Conservation (phyloP, 2,888 invertebrate species). For the Drosophila sordidapex region DNA sequence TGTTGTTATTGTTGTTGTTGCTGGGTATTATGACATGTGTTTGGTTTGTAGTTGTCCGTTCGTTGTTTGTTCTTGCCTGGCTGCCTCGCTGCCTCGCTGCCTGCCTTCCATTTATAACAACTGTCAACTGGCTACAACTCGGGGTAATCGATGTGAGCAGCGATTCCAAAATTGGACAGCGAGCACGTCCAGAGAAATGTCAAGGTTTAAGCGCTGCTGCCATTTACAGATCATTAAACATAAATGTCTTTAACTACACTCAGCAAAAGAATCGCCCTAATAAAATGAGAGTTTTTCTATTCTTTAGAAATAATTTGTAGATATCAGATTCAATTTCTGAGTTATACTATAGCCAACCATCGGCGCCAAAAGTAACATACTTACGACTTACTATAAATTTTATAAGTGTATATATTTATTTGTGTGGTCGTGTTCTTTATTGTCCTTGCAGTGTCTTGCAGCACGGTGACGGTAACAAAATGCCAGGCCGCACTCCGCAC, state of each 20-base stretch:
- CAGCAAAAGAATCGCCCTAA: neutral
- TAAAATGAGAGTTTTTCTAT: neutral
- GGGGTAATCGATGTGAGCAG: conserved; percentile 62
- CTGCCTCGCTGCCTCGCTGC: conserved; percentile 4
- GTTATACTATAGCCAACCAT: neutral
- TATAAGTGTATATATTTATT: neutral
- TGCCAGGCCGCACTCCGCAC: conserved; percentile 96
- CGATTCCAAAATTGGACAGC: conserved; percentile 51
- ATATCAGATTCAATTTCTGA: neutral
- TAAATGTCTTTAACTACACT: conserved; percentile 18
- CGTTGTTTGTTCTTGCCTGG: conserved; percentile 25
- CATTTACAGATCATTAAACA: conserved; percentile 79
- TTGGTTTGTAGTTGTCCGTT: conserved; percentile 72
- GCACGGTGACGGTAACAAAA: conserved; percentile 96
- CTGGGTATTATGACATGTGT: conserved; percentile 76
- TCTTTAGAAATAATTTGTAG: neutral
- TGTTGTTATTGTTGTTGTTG: conserved; percentile 38
- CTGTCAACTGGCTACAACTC: conserved; percentile 70
- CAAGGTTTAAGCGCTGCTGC: conserved; percentile 72
- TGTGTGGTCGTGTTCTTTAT: neutral
- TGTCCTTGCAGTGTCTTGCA: conserved; percentile 92
- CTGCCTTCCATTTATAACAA: conserved; percentile 75
- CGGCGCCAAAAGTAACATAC: neutral
- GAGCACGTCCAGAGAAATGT: conserved; percentile 54
- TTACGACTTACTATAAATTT: neutral